Percentiles rank a stretch among this genome's conserved stretches.
phyloP scores from a whole-genome alignment of 2,113 vertebrate genomes.

The Pteronura brasiliensis region DNA sequence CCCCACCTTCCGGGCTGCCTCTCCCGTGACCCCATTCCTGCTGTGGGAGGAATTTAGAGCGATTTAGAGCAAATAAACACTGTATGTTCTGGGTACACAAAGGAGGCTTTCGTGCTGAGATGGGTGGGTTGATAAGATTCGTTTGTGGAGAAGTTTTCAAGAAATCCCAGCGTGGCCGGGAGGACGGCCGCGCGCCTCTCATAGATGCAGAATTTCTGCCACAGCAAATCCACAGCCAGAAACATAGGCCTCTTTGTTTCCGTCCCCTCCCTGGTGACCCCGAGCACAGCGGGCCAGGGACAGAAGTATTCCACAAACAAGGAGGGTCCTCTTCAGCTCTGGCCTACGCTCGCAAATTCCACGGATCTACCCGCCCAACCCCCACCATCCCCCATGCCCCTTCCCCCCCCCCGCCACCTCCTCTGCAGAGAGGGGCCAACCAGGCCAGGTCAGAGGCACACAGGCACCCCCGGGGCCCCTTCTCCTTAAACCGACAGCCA shows the following conservation, averaged over 20 bases:
- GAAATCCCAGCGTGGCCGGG: constrained; percentile 71
- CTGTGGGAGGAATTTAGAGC: constrained; percentile 68
- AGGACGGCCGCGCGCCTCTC: constrained; percentile 83
- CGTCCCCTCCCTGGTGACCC: constrained; percentile 66
- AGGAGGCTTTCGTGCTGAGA: constrained; percentile 70
- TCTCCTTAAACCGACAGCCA: fast-evolving
- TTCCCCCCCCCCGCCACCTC: fast-evolving
- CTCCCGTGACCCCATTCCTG: not conserved
- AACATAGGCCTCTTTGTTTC: constrained; percentile 83
- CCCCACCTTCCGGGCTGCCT: fast-evolving
- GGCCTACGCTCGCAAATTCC: constrained; percentile 82
- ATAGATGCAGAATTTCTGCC: constrained; percentile 86
- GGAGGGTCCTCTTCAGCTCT: constrained; percentile 48
- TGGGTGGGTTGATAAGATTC: constrained; percentile 81
- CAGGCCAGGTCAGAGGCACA: fast-evolving
- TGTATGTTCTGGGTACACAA: constrained; percentile 81
- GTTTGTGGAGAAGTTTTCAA: constrained; percentile 59
- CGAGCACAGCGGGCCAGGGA: constrained; percentile 56
- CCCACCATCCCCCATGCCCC: not conserved
- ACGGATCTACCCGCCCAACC: not conserved
- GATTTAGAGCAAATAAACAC: constrained; percentile 76
- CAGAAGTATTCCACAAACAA: constrained; percentile 76
- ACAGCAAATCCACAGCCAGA: constrained; percentile 80
- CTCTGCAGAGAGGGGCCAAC: not conserved
- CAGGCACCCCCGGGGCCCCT: not conserved